phyloP scores from a whole-genome alignment of 2,113 vertebrate species.

The Uria aalge region DNA sequence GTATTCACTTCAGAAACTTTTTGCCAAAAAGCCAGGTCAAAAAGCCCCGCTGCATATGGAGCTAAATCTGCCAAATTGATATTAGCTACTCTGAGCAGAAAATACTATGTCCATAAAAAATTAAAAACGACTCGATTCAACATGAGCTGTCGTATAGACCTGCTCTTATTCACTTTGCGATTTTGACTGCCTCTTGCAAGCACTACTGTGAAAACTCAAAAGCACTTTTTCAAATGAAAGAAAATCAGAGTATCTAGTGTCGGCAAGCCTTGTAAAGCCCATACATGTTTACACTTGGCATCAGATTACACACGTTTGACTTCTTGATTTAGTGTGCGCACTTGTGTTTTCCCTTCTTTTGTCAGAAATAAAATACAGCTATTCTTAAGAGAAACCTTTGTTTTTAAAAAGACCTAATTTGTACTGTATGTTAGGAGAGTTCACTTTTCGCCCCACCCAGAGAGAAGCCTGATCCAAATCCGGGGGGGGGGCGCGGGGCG shows the following conservation, averaged over 20 bases:
- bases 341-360: constrained; percentile 63
- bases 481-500: accelerated
- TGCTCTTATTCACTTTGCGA: not conserved
- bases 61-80: not conserved
- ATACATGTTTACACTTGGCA: constrained; percentile 67
- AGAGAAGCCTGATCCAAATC: not conserved
- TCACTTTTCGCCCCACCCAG: constrained; percentile 7
- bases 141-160: not conserved
- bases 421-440: constrained; percentile 35
- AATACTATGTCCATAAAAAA: constrained; percentile 8
- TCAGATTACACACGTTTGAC: constrained; percentile 68
- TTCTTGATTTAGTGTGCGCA: constrained; percentile 64
- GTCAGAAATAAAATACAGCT: constrained; percentile 68
- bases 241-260: constrained; percentile 62
- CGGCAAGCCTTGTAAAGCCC: constrained; percentile 58
- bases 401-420: constrained; percentile 57
- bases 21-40: not conserved
- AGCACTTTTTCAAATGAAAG: constrained; percentile 63
- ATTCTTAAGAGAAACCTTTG: constrained; percentile 53
- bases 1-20: not conserved
- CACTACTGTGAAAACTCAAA: constrained; percentile 63
- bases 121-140: accelerated
- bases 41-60: not conserved
- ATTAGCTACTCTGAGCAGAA: not conserved
- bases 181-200: constrained; percentile 23